Percentiles rank a stretch among this genome's conserved stretches.
phyloP scores from a whole-genome alignment of 2,113 vertebrate genomes.

The Calidris pugnax region DNA sequence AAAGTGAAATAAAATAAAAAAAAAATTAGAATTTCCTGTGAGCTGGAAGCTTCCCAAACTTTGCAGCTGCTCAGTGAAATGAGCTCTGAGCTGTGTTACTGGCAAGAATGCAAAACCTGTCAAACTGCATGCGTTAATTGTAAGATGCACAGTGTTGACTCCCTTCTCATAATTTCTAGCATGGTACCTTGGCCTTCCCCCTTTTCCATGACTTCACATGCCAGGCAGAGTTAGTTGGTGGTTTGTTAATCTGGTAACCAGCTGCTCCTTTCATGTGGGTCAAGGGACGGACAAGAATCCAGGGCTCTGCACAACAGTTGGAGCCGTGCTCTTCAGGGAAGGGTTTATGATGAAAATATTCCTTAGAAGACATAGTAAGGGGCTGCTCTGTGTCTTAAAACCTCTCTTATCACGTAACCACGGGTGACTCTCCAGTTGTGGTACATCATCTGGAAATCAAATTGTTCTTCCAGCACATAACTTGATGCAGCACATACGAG shows the following conservation, averaged over 20 bases:
- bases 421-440: neutral
- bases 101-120: conserved; percentile 44
- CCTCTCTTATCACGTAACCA: neutral
- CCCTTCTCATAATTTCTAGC: neutral
- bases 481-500: neutral
- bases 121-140: conserved; percentile 2
- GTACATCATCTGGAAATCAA: neutral
- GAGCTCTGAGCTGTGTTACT: conserved; percentile 2
- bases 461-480: neutral
- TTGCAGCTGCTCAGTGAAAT: conserved; percentile 58
- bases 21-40: conserved; percentile 12
- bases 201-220: neutral
- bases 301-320: neutral
- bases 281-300: neutral
- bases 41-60: conserved; percentile 41
- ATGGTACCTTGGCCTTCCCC: neutral
- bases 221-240: neutral
- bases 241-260: neutral
- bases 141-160: neutral
- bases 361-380: neutral
- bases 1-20: conserved; percentile 6
- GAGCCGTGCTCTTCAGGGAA: neutral
- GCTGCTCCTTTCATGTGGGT: neutral
- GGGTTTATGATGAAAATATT: neutral
- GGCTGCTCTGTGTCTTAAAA: neutral